These are phyloP conservation scores for Euspilapteryx auroguttella DNA, from an alignment of 2,888 invertebrate genomes.

Conservation along the genomic window DNA sequence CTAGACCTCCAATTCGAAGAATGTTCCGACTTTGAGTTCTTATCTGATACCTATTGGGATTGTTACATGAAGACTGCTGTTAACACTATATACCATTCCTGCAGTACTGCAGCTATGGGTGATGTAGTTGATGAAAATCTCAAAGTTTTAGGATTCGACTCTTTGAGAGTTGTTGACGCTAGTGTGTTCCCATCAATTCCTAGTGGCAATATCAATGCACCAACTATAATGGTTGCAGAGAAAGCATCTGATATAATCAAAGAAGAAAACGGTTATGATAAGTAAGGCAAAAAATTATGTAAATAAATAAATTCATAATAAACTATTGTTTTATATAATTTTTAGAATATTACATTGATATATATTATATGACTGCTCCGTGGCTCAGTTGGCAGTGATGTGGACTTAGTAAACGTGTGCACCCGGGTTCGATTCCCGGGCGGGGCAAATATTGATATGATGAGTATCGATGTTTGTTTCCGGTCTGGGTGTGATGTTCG, in stretches of 20 bases:
- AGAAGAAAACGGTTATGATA: no score
- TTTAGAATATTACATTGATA: no score
- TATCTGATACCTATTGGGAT: slow-evolving; percentile 63
- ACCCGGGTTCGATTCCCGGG: no score
- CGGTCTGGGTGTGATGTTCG: no score
- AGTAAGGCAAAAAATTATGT: no score
- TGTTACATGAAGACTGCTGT: slow-evolving; percentile 34
- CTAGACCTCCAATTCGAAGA: slow-evolving; percentile 36
- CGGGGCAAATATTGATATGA: no score
- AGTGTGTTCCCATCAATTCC: slow-evolving; percentile 2
- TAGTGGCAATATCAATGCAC: slow-evolving; percentile 1
- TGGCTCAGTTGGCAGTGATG: no score
- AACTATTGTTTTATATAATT: no score
- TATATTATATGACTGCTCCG: no score
- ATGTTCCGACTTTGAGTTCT: slow-evolving; percentile 31
- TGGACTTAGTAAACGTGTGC: no score
- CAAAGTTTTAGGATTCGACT: slow-evolving; percentile 2
- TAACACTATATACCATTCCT: neutral
- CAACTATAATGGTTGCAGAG: slow-evolving; percentile 2
- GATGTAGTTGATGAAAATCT: slow-evolving; percentile 4
- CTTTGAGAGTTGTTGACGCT: slow-evolving; percentile 3
- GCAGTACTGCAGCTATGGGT: slow-evolving; percentile 1
- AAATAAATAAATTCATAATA: no score
- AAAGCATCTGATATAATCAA: slow-evolving; percentile 4
- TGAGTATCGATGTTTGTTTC: no score